Conservation (phyloP, 2,113 vertebrate species). For the Microcebus tavaratra region DNA sequence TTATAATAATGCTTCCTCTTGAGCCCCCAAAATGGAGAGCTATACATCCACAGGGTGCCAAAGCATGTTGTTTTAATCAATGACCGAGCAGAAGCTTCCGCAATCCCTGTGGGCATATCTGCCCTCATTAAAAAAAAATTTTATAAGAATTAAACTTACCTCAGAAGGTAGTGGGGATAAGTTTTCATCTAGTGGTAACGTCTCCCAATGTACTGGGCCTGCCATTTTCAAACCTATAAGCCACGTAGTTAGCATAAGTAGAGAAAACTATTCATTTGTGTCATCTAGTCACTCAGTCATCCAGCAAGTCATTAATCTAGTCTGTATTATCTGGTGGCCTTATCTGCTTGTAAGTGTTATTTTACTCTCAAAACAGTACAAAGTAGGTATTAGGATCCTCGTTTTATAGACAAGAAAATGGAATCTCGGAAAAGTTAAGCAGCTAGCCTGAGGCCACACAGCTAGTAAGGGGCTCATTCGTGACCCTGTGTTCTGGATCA, state of each 20-base stretch:
- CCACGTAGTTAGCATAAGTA: not conserved
- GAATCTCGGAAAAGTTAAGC: not conserved
- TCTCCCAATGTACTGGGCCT: not conserved
- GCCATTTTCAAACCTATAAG: not conserved
- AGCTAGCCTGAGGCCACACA: not conserved
- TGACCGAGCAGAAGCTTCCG: not conserved
- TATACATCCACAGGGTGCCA: not conserved
- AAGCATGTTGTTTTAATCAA: constrained; percentile 32
- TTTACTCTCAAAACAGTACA: not conserved
- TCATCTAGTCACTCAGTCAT: not conserved
- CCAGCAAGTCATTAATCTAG: not conserved
- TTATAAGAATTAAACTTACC: not conserved
- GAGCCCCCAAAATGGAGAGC: not conserved
- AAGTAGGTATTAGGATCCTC: not conserved
- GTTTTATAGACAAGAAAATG: not conserved
- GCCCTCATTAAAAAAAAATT: not conserved
- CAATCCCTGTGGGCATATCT: not conserved
- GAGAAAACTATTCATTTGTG: not conserved
- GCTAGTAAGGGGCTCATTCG: not conserved
- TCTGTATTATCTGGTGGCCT: not conserved
- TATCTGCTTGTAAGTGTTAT: not conserved
- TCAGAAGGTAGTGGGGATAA: not conserved
- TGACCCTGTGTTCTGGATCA: not conserved
- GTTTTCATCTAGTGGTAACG: not conserved
- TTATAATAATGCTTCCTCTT: not conserved